Evolutionary conservation across 1,140 invertebrate genomes (phyloP).

Genomic region (Uloborus diversus): DNA sequence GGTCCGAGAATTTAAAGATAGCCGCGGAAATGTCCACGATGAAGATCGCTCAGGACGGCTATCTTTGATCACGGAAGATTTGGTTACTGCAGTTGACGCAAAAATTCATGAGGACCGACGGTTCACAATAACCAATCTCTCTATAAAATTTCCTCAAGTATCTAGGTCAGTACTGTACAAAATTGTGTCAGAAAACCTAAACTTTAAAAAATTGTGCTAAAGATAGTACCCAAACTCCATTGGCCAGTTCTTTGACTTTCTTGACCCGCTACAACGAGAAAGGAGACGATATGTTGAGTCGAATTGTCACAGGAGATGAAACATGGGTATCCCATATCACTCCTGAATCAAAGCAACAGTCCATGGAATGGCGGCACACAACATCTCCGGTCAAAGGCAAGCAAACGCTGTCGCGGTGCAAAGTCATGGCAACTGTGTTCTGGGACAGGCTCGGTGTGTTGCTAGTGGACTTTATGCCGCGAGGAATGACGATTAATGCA

Average conservation of each 20-base stretch:
- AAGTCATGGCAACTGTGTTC: conserved; percentile 61
- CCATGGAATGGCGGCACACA: neutral
- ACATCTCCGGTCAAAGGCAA: neutral
- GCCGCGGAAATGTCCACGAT: conserved; percentile 1
- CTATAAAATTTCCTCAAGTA: neutral
- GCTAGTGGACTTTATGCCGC: conserved; percentile 67
- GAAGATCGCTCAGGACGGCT: neutral
- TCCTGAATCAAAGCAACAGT: neutral
- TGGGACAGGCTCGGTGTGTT: conserved; percentile 63
- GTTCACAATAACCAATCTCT: neutral
- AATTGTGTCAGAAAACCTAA: neutral
- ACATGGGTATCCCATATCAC: neutral
- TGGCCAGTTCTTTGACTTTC: neutral
- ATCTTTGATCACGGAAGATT: conserved; percentile 7
- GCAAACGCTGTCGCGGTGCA: conserved; percentile 8
- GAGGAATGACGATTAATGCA: conserved; percentile 12
- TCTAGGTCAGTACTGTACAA: neutral
- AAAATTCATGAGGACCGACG: neutral
- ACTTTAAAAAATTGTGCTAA: conserved; percentile 1
- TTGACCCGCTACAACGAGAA: neutral
- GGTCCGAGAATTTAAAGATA: conserved; percentile 4
- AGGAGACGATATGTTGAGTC: neutral
- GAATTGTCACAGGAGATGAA: neutral
- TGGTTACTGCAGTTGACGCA: conserved; percentile 3
- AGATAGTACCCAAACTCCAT: neutral